phyloP scores from a whole-genome alignment of 2,113 vertebrate species.

The Motacilla alba region DNA sequence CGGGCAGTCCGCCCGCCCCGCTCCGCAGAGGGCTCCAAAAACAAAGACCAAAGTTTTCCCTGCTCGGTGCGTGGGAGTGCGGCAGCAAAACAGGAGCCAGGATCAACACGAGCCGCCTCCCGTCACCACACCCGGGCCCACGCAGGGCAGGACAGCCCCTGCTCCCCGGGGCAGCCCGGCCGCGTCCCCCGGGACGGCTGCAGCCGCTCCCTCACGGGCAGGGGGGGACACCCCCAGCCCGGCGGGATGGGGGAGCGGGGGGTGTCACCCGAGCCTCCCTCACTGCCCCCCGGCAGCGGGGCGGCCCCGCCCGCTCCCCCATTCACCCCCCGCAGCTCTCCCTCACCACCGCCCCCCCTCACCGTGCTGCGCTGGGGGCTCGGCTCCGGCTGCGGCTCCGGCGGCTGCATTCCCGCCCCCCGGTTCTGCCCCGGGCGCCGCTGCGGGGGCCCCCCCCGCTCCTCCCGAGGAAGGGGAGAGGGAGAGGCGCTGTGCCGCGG shows the following conservation, averaged over 20 bases:
- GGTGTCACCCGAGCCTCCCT: not conserved
- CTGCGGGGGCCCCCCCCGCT: not conserved
- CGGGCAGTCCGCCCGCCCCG: not conserved
- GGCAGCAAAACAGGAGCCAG: conserved; percentile 15
- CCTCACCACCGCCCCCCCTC: not conserved
- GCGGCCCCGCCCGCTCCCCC: not conserved
- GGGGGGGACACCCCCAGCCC: not conserved
- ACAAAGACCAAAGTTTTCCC: conserved; percentile 28
- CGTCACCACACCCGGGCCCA: conserved; percentile 27
- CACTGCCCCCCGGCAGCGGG: not conserved
- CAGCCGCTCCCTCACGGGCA: not conserved
- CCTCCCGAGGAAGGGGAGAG: not conserved
- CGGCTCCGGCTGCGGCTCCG: not conserved
- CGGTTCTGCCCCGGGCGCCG: not conserved
- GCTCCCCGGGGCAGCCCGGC: not conserved
- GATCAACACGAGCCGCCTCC: conserved; percentile 3
- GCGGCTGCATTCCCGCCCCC: conserved; percentile 7
- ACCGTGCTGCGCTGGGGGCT: conserved; percentile 27
- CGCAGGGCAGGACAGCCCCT: not conserved
- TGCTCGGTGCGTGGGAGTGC: not conserved
- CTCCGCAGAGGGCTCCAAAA: not conserved
- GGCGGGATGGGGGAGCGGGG: not conserved
- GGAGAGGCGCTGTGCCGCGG: not conserved
- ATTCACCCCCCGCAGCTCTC: not conserved
- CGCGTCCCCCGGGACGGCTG: not conserved